phyloP scores from a whole-genome alignment of 2,113 vertebrate species.

The Bubo bubo region DNA sequence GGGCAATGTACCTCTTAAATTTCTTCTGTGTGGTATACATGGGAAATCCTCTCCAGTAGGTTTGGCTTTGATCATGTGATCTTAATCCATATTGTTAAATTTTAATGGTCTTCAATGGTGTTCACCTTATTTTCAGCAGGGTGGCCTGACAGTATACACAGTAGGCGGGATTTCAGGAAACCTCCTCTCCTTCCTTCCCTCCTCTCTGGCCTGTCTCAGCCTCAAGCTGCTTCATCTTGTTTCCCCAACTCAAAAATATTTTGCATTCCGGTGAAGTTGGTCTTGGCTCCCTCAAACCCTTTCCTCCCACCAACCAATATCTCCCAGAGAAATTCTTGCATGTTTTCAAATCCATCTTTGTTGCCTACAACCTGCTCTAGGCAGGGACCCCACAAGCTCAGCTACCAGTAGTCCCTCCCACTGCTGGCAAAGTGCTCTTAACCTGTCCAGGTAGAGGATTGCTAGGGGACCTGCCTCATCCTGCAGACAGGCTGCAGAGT shows the following conservation, averaged over 20 bases:
- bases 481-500: background rate
- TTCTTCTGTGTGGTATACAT: background rate
- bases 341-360: background rate
- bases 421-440: background rate
- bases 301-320: fast-evolving
- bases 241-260: background rate
- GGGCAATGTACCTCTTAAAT: background rate
- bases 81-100: background rate
- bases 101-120: background rate
- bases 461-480: background rate
- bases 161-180: background rate
- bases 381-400: background rate
- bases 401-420: background rate
- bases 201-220: background rate
- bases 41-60: background rate
- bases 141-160: background rate
- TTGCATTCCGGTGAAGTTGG: background rate
- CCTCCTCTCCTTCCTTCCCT: background rate
- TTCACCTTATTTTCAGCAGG: background rate
- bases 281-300: background rate
- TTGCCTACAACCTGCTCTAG: background rate
- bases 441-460: background rate
- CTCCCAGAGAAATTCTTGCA: background rate
- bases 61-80: background rate
- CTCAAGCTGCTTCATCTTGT: background rate